phyloP scores from a whole-genome alignment of 64 coral and sea anemone genomes.

The Pocillopora verrucosa region DNA sequence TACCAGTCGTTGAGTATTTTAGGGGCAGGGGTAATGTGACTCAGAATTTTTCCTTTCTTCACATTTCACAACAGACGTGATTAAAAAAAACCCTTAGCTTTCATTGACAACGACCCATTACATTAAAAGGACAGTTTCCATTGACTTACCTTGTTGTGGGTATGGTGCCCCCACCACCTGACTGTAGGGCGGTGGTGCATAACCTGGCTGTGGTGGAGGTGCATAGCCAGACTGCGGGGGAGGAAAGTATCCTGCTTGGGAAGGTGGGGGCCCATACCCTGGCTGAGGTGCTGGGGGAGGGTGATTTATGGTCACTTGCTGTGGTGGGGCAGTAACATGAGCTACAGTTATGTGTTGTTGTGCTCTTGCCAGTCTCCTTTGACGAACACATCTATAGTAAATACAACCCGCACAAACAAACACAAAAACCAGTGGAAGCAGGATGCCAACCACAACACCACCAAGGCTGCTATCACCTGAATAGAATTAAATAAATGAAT shows the following conservation, averaged over 20 bases:
- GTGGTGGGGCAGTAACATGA: background rate
- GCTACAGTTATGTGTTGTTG: background rate
- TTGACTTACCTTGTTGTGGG: background rate
- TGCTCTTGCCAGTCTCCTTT: background rate
- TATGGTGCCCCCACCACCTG: background rate
- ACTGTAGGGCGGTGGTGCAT: slow-evolving; percentile 28
- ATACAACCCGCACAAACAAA: background rate
- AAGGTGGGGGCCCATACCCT: slow-evolving; percentile 3
- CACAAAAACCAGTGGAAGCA: background rate
- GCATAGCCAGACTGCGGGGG: background rate
- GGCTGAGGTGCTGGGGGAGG: background rate
- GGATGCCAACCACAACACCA: background rate
- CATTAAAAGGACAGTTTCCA: background rate
- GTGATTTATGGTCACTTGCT: background rate
- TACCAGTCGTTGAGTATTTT: no score
- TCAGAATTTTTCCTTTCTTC: no score
- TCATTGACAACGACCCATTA: no score
- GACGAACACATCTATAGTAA: background rate
- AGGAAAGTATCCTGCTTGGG: background rate
- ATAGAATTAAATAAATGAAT: no score
- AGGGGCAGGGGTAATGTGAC: no score
- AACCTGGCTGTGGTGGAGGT: slow-evolving; percentile 2
- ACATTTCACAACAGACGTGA: no score
- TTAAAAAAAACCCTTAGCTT: no score
- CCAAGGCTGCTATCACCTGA: background rate